These are phyloP conservation scores for Drosophila watanabei DNA, from an alignment of 1,140 invertebrate species.

Conservation along the genomic window DNA sequence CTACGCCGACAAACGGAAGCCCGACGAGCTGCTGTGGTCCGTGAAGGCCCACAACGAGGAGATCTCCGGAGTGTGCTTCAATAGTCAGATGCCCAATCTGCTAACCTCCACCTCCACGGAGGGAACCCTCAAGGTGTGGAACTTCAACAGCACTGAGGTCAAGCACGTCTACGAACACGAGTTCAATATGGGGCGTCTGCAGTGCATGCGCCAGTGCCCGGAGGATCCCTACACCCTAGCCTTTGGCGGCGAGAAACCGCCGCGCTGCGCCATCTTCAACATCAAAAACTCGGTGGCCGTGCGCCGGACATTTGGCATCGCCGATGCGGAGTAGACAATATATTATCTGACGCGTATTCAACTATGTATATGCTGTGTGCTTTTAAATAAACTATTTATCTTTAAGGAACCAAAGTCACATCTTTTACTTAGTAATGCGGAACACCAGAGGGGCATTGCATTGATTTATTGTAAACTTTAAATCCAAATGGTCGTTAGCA, in stretches of 20 bases:
- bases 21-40: conserved; percentile 90
- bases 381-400: conserved; percentile 30
- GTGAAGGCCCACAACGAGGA: conserved; percentile 92
- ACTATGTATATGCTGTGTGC: conserved; percentile 27
- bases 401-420: conserved; percentile 21
- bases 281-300: conserved; percentile 89
- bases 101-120: conserved; percentile 78
- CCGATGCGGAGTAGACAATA: conserved; percentile 55
- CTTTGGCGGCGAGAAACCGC: conserved; percentile 93
- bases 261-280: conserved; percentile 92
- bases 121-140: conserved; percentile 82
- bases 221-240: conserved; percentile 93
- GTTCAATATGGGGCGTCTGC: conserved; percentile 90
- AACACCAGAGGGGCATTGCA: neutral
- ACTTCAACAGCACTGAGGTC: conserved; percentile 73
- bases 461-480: conserved; percentile 14
- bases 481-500: conserved; percentile 9
- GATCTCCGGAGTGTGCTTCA: conserved; percentile 89
- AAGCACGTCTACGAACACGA: conserved; percentile 87
- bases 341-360: conserved; percentile 8
- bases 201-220: conserved; percentile 91
- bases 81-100: conserved; percentile 71
- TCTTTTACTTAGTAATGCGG: neutral
- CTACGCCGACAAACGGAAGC: conserved; percentile 92
- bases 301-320: conserved; percentile 68